Percentiles rank a stretch among this genome's conserved stretches.
Conservation (phyloP, 2,888 invertebrate species). For the Plagiodera versicolora region DNA sequence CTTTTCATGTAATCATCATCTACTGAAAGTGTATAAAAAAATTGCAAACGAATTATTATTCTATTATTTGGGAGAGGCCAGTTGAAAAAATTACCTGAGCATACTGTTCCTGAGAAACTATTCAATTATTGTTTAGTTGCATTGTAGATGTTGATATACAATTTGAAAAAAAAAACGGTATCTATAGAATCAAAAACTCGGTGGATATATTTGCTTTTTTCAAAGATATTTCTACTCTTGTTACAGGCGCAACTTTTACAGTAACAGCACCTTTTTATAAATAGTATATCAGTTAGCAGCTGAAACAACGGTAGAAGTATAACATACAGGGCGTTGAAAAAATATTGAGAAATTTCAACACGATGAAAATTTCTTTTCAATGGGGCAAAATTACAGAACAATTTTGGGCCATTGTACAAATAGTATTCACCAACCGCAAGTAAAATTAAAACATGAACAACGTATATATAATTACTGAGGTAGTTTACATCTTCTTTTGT, state of each 20-base stretch:
- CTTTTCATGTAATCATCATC: conserved; percentile 38
- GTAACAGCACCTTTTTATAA: conserved; percentile 32
- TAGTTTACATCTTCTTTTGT: conserved; percentile 50
- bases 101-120: conserved; percentile 54
- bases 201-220: conserved; percentile 12
- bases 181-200: conserved; percentile 8
- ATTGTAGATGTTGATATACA: conserved; percentile 42
- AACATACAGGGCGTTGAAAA: conserved; percentile 16
- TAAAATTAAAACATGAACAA: conserved; percentile 55
- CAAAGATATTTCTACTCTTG: conserved; percentile 29
- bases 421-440: conserved; percentile 55
- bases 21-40: conserved; percentile 36
- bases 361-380: no score
- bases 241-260: conserved; percentile 30
- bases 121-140: conserved; percentile 33
- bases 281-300: conserved; percentile 32
- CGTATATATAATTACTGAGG: conserved; percentile 58
- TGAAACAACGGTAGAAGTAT: conserved; percentile 30
- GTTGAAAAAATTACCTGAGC: conserved; percentile 49
- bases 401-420: conserved; percentile 54
- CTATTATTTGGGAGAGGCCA: conserved; percentile 25
- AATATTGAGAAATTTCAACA: neutral
- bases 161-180: conserved; percentile 21
- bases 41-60: conserved; percentile 30
- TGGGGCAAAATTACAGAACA: no score